These are phyloP conservation scores for Lophotis ruficrista DNA, from an alignment of 2,113 vertebrate species.

Conservation along the genomic window DNA sequence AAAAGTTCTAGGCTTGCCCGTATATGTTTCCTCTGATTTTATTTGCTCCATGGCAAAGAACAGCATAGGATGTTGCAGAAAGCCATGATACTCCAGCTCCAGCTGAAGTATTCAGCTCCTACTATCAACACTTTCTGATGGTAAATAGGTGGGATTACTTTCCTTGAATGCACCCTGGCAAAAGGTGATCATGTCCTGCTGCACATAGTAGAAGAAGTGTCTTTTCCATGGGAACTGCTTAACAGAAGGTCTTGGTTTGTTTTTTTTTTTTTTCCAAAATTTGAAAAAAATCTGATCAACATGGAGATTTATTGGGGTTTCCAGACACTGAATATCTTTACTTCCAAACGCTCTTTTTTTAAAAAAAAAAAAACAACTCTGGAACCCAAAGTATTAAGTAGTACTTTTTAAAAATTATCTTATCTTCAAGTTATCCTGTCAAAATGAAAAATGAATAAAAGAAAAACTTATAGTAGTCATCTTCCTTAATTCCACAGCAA, in stretches of 20 bases:
- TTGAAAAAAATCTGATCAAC: background rate
- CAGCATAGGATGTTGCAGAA: background rate
- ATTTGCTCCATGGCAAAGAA: background rate
- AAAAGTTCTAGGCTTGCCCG: background rate
- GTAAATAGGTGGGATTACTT: background rate
- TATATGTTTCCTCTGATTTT: background rate
- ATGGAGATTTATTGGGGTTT: background rate
- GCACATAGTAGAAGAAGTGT: background rate
- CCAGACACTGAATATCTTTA: background rate
- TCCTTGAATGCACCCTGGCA: background rate
- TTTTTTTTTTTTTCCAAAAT: background rate
- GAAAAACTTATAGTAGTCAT: background rate
- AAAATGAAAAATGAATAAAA: background rate
- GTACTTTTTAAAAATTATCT: background rate
- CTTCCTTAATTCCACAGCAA: background rate
- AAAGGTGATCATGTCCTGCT: background rate
- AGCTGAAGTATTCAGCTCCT: background rate
- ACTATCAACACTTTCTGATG: background rate
- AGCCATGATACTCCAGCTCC: background rate
- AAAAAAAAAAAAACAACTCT: too few relatives aligned
- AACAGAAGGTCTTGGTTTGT: background rate
- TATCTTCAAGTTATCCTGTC: background rate
- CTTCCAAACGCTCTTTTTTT: background rate
- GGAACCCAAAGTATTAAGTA: background rate
- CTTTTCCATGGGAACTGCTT: background rate